Evolutionary conservation across 1,140 invertebrate genomes (phyloP).

Genomic region (Octopus sinensis): DNA sequence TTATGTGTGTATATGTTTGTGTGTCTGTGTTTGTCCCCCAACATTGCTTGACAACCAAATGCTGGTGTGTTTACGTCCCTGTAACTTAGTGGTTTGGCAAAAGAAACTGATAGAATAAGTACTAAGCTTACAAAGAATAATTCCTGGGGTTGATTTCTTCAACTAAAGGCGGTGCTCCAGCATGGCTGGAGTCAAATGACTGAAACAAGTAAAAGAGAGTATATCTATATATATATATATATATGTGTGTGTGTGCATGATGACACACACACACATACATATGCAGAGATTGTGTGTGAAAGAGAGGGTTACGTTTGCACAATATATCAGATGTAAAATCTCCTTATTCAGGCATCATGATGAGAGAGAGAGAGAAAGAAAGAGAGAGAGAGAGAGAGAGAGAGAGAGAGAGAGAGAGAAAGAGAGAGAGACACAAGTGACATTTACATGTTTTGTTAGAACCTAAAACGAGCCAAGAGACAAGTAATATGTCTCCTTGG

Average conservation of each 20-base stretch:
- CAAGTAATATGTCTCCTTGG: not conserved
- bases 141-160: no score
- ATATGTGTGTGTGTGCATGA: conserved; percentile 9
- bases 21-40: no score
- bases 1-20: no score
- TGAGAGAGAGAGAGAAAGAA: conserved; percentile 17
- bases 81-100: no score
- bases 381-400: conserved; percentile 20
- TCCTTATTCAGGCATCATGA: not conserved
- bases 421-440: conserved; percentile 6
- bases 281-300: not conserved
- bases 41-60: no score
- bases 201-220: no score
- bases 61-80: no score
- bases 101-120: no score
- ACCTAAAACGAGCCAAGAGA: not conserved
- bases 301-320: not conserved
- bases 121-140: no score
- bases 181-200: no score
- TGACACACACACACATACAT: not conserved
- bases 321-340: not conserved
- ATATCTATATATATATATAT: not conserved
- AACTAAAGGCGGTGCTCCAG: no score
- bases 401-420: conserved; percentile 18
- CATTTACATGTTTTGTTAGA: not conserved